Evolutionary conservation across 2,797 vertebrate species (phyloP), one percentile per base, ranked within the genome.

Genomic region (Gallinago nigripennis): DNA sequence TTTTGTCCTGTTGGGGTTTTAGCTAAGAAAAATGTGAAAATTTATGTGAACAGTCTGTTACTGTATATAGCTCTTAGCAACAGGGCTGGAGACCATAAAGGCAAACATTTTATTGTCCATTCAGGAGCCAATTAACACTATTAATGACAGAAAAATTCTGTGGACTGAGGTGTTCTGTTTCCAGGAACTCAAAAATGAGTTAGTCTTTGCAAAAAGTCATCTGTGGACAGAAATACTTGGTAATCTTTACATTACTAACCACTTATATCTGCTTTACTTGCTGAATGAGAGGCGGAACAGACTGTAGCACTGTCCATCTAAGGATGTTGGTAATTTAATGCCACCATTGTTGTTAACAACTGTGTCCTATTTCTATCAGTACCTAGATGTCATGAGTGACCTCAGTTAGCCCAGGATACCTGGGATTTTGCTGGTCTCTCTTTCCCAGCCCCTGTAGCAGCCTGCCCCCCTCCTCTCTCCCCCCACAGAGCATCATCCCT

Each of bases 21-120:
- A 73, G 71, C 72, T 75, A 82, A 90, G 65, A 69, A 95, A 80
- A 96, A 81, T 60, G 79, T 80, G 82, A 85, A 94, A 95, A 91
- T 94, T 91, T 88, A 70, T 92, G 88, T 82, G 90, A 81, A 77
- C 12, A 57, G 41, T 84, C 86, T 92, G 57, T 92, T 94, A 88
- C 68, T 89, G 77, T 82, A 39, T 82, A 57, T 45, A 79, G 54
- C 14, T 91, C 88, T 90, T 84, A 96, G 82, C 88, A 94, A 95
- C 88, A 65, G 76, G 35, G 19, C 63, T 93, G 45, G 37, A 70
- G 68, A 73, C 63, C 54, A 82, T 60, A 81, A 87, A 93, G 65
- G 41, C 82, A 91, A 94, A 80, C 71, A 66, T 71, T 82, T 88
- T 82, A 94, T 71, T 93, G 65, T 60, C 53, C 25, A 30, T 95